phyloP scores from a whole-genome alignment of 1,140 invertebrate genomes.

The Lepidotrigona ventralis region DNA sequence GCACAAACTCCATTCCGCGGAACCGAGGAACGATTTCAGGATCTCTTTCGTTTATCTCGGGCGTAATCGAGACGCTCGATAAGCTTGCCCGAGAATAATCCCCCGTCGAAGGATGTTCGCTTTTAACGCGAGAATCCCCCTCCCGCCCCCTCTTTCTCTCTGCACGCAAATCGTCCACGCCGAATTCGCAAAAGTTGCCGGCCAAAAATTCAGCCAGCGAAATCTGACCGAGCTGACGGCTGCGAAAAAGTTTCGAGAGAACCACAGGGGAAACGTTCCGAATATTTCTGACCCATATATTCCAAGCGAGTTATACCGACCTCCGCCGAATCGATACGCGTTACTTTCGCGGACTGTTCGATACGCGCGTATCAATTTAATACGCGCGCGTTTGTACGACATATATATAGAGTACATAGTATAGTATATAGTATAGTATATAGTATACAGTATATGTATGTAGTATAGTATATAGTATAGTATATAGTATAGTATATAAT shows the following conservation, averaged over 20 bases:
- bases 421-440: too few species aligned
- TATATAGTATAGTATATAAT: too few species aligned
- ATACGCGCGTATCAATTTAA: neutral
- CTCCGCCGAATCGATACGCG: neutral
- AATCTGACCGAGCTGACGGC: neutral
- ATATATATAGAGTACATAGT: too few species aligned
- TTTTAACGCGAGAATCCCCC: neutral
- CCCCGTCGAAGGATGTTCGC: neutral
- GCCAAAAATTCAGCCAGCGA: too few species aligned
- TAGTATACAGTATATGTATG: too few species aligned
- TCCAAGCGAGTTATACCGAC: neutral
- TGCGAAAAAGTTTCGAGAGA: neutral
- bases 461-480: too few species aligned
- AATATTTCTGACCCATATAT: constrained; percentile 6
- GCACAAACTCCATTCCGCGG: neutral
- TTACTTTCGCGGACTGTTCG: constrained; percentile 1
- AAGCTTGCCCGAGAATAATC: neutral
- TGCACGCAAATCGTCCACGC: neutral
- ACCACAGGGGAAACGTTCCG: neutral
- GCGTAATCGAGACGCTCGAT: neutral
- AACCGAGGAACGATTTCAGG: neutral
- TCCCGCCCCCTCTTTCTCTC: too few species aligned
- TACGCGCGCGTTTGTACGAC: too few species aligned
- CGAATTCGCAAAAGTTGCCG: neutral
- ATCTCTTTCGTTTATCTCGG: neutral